phyloP scores from a whole-genome alignment of 2,888 invertebrate genomes.

The Ectemnius cavifrons region DNA sequence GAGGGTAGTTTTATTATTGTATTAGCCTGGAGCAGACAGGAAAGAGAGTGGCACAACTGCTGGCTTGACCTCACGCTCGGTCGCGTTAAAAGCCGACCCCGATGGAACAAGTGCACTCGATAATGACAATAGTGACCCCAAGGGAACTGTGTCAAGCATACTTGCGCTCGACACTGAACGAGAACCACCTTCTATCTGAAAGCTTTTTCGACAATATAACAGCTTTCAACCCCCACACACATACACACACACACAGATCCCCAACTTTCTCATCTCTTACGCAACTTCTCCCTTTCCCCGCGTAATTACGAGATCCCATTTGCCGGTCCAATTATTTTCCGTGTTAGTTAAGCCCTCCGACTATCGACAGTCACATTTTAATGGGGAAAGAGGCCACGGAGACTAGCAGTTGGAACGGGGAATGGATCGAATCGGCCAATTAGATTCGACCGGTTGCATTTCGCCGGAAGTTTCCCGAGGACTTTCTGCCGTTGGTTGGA shows the following conservation, averaged over 20 bases:
- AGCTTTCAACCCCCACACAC: too few relatives aligned
- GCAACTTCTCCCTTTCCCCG: background rate
- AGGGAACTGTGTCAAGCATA: conserved; percentile 53
- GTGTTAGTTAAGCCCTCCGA: too few relatives aligned
- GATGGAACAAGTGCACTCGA: conserved; percentile 49
- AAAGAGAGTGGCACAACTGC: too few relatives aligned
- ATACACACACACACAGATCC: background rate
- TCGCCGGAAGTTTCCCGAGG: background rate
- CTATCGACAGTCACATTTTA: too few relatives aligned
- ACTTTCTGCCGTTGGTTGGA: background rate
- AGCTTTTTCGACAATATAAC: conserved; percentile 15
- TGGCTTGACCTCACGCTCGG: conserved; percentile 35
- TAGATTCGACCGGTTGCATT: too few relatives aligned
- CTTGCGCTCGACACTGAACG: conserved; percentile 37
- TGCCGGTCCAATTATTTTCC: too few relatives aligned
- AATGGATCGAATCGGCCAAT: too few relatives aligned
- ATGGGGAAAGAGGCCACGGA: too few relatives aligned
- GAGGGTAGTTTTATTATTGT: conserved; percentile 30
- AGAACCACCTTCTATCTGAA: conserved; percentile 24
- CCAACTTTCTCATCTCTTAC: conserved; percentile 5
- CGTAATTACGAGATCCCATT: too few relatives aligned
- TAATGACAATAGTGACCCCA: conserved; percentile 51
- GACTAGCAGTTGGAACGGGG: too few relatives aligned
- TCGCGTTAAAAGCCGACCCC: conserved; percentile 23
- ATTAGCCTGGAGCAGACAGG: conserved; percentile 1